Percentiles rank a stretch among this genome's conserved stretches.
These are phyloP conservation scores for Agrotis puta DNA, from an alignment of 2,888 invertebrate genomes.

Conservation along the genomic window DNA sequence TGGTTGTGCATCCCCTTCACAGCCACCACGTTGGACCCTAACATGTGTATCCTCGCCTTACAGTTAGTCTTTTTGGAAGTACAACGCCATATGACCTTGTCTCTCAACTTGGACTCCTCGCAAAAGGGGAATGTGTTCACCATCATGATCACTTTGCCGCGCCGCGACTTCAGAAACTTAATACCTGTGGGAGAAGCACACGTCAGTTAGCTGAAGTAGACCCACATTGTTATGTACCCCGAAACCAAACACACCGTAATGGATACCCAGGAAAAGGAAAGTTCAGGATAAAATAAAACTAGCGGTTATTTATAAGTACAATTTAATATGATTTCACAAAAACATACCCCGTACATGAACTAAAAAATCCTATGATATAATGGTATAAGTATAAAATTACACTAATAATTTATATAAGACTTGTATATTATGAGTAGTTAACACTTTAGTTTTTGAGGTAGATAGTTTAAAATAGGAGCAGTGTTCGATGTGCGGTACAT, in stretches of 20 bases:
- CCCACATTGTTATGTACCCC: conserved; percentile 23
- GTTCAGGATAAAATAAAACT: conserved; percentile 80
- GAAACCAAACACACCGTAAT: conserved; percentile 41
- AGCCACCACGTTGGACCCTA: conserved; percentile 87
- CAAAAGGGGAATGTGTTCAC: conserved; percentile 90
- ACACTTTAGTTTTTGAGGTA: conserved; percentile 84
- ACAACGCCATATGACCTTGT: conserved; percentile 90
- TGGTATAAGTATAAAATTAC: conserved; percentile 89
- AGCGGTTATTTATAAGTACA: conserved; percentile 90
- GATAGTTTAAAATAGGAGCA: conserved; percentile 75
- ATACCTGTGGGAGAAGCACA: conserved; percentile 84
- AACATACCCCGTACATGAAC: conserved; percentile 89
- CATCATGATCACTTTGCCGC: conserved; percentile 90
- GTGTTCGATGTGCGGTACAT: conserved; percentile 65
- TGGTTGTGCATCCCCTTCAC: conserved; percentile 90
- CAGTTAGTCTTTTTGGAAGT: conserved; percentile 90
- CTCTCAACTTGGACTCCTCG: conserved; percentile 88
- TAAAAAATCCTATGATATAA: conserved; percentile 86
- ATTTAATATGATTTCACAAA: conserved; percentile 90
- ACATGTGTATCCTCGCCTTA: conserved; percentile 89
- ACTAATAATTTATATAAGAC: conserved; percentile 81
- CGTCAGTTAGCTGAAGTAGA: conserved; percentile 73
- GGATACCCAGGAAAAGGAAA: conserved; percentile 28
- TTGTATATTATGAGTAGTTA: conserved; percentile 83
- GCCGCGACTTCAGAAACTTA: conserved; percentile 88